These are phyloP conservation scores for Eurypyga helias DNA, from an alignment of 2,113 vertebrate species.

Conservation along the genomic window DNA sequence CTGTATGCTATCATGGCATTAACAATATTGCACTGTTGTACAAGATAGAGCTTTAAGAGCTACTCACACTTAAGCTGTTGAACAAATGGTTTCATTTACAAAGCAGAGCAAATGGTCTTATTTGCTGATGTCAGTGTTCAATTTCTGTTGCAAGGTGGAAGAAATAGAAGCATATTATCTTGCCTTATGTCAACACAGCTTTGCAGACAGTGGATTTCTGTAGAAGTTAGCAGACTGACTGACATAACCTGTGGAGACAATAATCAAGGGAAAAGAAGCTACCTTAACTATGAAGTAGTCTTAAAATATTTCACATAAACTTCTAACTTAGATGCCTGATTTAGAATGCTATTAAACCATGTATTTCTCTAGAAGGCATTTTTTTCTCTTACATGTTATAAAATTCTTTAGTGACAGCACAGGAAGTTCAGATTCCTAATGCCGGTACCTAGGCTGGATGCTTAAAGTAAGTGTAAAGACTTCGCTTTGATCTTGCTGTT, in stretches of 20 bases:
- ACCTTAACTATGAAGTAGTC: background rate
- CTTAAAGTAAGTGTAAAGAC: background rate
- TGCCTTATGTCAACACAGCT: background rate
- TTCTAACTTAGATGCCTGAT: background rate
- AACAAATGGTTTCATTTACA: slow-evolving; percentile 42
- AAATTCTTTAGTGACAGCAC: background rate
- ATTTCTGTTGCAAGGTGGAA: slow-evolving; percentile 32
- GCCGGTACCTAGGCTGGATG: background rate
- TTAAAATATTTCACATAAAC: background rate
- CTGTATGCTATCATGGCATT: slow-evolving; percentile 51
- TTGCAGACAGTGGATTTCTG: background rate
- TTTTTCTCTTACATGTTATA: background rate
- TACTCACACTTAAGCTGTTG: slow-evolving; percentile 1
- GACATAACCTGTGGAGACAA: background rate
- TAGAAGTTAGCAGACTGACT: background rate
- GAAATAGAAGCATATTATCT: background rate
- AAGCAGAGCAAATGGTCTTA: slow-evolving; percentile 11
- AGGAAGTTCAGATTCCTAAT: background rate
- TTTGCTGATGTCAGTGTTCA: slow-evolving; percentile 33
- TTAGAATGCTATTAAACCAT: background rate
- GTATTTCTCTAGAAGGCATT: background rate
- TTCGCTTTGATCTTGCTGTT: background rate
- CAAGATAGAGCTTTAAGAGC: slow-evolving; percentile 3
- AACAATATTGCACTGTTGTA: slow-evolving; percentile 54
- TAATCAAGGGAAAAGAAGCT: background rate